Evolutionary conservation across 2,797 vertebrate genomes (phyloP).

Genomic region (Lateolabrax maculatus): DNA sequence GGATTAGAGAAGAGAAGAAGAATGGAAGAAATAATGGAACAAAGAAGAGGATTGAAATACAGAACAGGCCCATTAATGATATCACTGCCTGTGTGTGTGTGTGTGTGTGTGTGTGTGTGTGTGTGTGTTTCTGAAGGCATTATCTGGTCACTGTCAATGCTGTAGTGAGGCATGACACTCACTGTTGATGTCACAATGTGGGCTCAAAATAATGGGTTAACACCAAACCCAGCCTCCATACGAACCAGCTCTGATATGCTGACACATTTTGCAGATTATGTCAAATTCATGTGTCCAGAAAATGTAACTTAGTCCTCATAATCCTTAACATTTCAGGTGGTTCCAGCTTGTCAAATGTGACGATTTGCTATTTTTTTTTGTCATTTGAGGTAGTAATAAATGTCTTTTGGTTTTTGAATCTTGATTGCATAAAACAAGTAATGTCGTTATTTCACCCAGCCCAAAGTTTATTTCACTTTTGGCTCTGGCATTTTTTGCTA

Average conservation of each 20-base stretch:
- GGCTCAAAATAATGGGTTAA: conserved; percentile 11
- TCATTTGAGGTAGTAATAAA: too few species aligned
- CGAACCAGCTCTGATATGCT: background rate
- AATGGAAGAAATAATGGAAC: background rate
- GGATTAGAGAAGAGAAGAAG: background rate
- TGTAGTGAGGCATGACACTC: conserved; percentile 4
- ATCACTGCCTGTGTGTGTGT: conserved; percentile 6
- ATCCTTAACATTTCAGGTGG: background rate
- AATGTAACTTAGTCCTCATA: background rate
- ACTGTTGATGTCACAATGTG: conserved; percentile 5
- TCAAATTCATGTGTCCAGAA: background rate
- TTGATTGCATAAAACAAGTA: too few species aligned
- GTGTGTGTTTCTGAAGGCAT: conserved; percentile 12
- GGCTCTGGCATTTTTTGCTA: too few species aligned
- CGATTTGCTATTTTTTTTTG: background rate
- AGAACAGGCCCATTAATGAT: conserved; percentile 6
- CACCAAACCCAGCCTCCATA: background rate
- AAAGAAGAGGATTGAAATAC: conserved; percentile 12
- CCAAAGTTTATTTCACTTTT: too few species aligned
- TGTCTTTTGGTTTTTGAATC: too few species aligned
- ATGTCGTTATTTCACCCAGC: too few species aligned
- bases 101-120: conserved; percentile 2
- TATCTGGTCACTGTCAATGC: conserved; percentile 28
- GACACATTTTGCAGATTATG: background rate
- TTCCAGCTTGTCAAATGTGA: conserved; percentile 1